A percentile compares a stretch with the other conserved stretches of the same genome.
Conservation (phyloP, 2,113 vertebrate species). For the Sclerurus mexicanus region DNA sequence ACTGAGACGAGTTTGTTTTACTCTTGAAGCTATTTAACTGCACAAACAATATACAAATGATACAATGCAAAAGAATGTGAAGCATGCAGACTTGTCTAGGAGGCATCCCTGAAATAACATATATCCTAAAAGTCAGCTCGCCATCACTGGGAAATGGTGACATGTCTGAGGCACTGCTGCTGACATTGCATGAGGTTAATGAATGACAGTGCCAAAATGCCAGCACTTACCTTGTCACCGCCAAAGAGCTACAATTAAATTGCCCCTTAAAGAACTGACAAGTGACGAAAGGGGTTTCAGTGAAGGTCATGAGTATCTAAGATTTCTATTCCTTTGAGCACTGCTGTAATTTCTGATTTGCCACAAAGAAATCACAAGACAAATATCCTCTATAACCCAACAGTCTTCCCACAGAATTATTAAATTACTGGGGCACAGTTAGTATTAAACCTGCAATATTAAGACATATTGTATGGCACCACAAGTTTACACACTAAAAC, state of each 20-base stretch:
- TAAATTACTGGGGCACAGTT: conserved; percentile 68
- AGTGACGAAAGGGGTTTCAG: conserved; percentile 85
- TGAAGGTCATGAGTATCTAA: conserved; percentile 82
- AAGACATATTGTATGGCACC: neutral
- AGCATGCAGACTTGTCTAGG: conserved; percentile 13
- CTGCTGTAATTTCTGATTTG: conserved; percentile 75
- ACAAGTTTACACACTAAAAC: conserved; percentile 55
- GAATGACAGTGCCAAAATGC: conserved; percentile 76
- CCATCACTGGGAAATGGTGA: conserved; percentile 57
- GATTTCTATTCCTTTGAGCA: conserved; percentile 79
- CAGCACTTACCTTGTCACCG: conserved; percentile 75
- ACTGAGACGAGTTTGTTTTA: neutral
- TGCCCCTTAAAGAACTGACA: conserved; percentile 75
- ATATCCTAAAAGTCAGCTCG: conserved; percentile 44
- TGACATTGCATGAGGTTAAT: conserved; percentile 70
- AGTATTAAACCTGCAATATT: conserved; percentile 37
- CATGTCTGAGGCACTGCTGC: conserved; percentile 64
- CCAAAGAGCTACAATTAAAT: conserved; percentile 77
- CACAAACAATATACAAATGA: neutral
- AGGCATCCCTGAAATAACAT: conserved; percentile 29
- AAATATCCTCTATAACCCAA: conserved; percentile 76
- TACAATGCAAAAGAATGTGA: conserved; percentile 5
- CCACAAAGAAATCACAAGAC: conserved; percentile 72
- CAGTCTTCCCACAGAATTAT: conserved; percentile 70
- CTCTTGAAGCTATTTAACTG: neutral